phyloP scores from a whole-genome alignment of 1,140 invertebrate species.

The Helicoverpa armigera region DNA sequence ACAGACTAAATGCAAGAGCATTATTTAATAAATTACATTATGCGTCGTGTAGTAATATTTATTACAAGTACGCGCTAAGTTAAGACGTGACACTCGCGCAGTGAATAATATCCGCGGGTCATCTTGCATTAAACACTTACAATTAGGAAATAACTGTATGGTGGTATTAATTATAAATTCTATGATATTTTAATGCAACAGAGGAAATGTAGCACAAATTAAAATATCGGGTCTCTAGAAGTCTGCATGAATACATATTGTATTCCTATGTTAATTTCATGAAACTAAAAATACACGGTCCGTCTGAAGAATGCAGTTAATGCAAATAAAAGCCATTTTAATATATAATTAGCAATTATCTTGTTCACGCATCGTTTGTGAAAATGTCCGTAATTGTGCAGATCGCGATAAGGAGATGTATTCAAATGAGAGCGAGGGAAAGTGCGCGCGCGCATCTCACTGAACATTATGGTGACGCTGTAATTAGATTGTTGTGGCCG shows the following conservation, averaged over 20 bases:
- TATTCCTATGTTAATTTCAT: neutral
- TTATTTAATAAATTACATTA: constrained; percentile 17
- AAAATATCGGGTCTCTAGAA: no score
- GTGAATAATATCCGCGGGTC: no score
- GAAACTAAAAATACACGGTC: constrained; percentile 7
- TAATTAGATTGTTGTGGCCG: constrained; percentile 19
- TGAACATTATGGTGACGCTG: constrained; percentile 3
- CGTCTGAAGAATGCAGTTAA: constrained; percentile 4
- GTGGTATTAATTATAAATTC: no score
- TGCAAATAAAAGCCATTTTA: constrained; percentile 33
- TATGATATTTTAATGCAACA: no score
- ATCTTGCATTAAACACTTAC: no score
- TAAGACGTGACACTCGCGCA: neutral
- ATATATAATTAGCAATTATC: constrained; percentile 44
- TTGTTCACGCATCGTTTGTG: constrained; percentile 41
- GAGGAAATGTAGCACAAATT: no score
- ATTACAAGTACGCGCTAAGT: neutral
- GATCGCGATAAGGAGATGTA: constrained; percentile 50
- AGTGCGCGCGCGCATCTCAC: constrained; percentile 44
- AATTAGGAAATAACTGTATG: no score
- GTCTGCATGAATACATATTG: no score
- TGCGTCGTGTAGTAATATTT: neutral
- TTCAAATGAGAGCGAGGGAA: constrained; percentile 57
- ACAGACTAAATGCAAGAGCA: neutral
- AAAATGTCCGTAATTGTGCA: constrained; percentile 45